Evolutionary conservation across 2,113 vertebrate species (phyloP), one percentile per base, ranked within the genome.

Genomic region (Coreoperca whiteheadi): DNA sequence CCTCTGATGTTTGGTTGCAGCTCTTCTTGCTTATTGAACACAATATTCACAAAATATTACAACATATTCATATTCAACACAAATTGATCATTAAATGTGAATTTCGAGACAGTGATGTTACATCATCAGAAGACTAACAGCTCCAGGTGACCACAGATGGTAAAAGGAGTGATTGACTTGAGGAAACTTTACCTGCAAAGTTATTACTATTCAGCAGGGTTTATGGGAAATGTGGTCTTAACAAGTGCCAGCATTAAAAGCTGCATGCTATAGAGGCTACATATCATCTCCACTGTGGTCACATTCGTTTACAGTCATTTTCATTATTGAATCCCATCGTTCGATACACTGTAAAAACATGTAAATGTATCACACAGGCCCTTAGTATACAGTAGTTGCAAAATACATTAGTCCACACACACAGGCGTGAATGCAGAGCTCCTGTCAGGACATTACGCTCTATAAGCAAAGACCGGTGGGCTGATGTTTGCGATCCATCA

Each of bases 401-500:
- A 41, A 63, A 57, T n/a, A 75, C 57, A 75, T 71, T 14, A 73
- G 5, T 34, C 1, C 51, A 69, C 48, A 57, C 28, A 25, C 57
- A 48, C 9, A 69, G 11, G 6, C 54, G 41, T 4, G 14, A 30
- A 63, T 15, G 9, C 65, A n/a, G 8, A 53, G 12, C 21, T 9
- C 9, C 53, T 14, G 10, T 63, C 79, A 60, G 74, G 79, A 68
- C 85, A 67, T 77, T 39, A 61, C 32, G 28, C 30, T 61, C 76
- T 72, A 64, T 69, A 67, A 76, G 67, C 48, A 61, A 12, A 14
- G 85, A 82, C 89, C 77, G 25, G 83, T 87, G 48, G 34, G 34
- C 63, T 80, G 50, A 83, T 83, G 77, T 82, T 81, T 80, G 80
- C 21, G 69, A 87, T 93, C 83, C 43, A 84, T 91, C 9, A 41